Conservation (phyloP, 2,797 vertebrate species). For the Ctenopoma kingsleyae region DNA sequence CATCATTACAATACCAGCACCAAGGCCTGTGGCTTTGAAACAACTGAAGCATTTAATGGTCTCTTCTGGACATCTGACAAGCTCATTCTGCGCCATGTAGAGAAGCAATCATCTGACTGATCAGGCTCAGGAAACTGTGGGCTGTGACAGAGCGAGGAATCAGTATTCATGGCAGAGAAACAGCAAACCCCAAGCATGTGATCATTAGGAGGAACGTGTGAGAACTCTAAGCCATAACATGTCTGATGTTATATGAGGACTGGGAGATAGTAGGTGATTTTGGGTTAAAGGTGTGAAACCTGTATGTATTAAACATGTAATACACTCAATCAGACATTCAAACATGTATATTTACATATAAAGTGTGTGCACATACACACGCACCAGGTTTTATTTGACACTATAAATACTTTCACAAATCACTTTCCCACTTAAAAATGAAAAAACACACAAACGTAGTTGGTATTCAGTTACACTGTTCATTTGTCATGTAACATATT, state of each 20-base stretch:
- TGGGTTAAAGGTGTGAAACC: not conserved
- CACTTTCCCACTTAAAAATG: slow-evolving; percentile 55
- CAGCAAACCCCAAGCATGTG: slow-evolving; percentile 35
- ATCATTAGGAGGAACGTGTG: slow-evolving; percentile 29
- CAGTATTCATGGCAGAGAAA: slow-evolving; percentile 54
- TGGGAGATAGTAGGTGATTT: too few species aligned
- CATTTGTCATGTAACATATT: not conserved
- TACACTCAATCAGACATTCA: too few species aligned
- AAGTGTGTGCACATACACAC: not conserved
- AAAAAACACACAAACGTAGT: not conserved
- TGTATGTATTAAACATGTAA: not conserved
- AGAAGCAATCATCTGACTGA: slow-evolving; percentile 74
- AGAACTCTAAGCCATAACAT: slow-evolving; percentile 12
- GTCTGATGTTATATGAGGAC: not conserved
- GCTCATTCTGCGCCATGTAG: slow-evolving; percentile 58
- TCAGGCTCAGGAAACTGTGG: slow-evolving; percentile 64
- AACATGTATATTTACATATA: not conserved
- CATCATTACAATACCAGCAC: slow-evolving; percentile 61
- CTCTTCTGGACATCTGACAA: slow-evolving; percentile 72
- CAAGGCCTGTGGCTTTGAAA: slow-evolving; percentile 60
- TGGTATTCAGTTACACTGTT: not conserved
- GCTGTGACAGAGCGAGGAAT: slow-evolving; percentile 56
- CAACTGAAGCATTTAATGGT: slow-evolving; percentile 74
- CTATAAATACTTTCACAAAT: slow-evolving; percentile 70
- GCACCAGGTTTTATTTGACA: slow-evolving; percentile 62